phyloP scores from a whole-genome alignment of 2,113 vertebrate genomes.

The Vireo altiloquus region DNA sequence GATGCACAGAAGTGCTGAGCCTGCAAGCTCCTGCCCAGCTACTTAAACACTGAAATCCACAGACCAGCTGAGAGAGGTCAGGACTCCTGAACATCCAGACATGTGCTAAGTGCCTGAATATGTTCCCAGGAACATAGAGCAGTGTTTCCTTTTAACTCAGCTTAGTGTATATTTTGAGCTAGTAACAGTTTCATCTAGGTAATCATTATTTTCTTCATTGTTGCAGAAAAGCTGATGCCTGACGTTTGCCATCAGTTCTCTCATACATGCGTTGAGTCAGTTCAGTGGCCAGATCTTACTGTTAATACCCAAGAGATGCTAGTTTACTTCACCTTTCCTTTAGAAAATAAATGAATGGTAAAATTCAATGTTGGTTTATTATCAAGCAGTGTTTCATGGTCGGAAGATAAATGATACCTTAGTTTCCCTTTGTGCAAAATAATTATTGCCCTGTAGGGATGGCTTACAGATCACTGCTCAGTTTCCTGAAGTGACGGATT shows the following conservation, averaged over 20 bases:
- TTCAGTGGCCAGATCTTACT: background rate
- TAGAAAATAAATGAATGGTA: background rate
- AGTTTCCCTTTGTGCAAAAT: background rate
- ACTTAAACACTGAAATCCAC: conserved; percentile 50
- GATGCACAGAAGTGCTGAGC: conserved; percentile 39
- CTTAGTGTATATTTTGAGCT: background rate
- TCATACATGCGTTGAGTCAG: background rate
- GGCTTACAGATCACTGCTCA: background rate
- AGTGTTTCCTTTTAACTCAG: background rate
- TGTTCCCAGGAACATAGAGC: background rate
- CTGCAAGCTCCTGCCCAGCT: conserved; percentile 36
- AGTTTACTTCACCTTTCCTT: background rate
- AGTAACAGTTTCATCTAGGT: background rate
- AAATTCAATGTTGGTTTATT: background rate
- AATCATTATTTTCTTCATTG: background rate
- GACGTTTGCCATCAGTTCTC: background rate
- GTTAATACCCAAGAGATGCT: background rate
- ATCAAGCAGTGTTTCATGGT: background rate
- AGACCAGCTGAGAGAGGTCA: conserved; percentile 12
- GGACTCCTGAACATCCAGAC: background rate
- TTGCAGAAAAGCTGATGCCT: background rate
- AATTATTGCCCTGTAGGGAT: background rate
- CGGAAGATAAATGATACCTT: background rate
- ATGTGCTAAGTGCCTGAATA: background rate
- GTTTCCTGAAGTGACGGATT: background rate